Base-by-base conservation (phyloP, 2,888 invertebrate species). In the Chalcosyrphus nemorum region DNA sequence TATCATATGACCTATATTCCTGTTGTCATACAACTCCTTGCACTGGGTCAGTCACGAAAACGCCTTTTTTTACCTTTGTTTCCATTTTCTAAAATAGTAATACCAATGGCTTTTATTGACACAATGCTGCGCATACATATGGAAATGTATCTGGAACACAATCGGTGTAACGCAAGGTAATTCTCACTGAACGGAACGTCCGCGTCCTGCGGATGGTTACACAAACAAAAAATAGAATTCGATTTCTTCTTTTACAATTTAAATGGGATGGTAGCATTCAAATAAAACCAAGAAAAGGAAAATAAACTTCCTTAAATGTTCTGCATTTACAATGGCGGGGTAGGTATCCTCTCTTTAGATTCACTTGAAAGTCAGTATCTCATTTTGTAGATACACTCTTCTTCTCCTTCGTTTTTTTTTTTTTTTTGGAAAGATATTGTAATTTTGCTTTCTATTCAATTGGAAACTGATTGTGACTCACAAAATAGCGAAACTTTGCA, bases 381-480 rank as follows among this genome's bases (percentile, higher is more conserved):
- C 43, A 21, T 70, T 61, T 81, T 9, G 32, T 6, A 29, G n/a
- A n/a, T n/a, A n/a, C n/a, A n/a, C n/a, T n/a, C n/a, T n/a, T 24
- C 24, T 24, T 24, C n/a, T n/a, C n/a, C n/a, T n/a, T n/a, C 59
- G 38, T 13, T 61, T 5, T 21, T 27, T n/a, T 21, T 50, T 38
- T 54, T 35, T 66, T 68, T 57, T 78, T 61, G 32, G 13, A 27
- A 57, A 80, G 63, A 80, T 84, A 80, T 80, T 84, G 63, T 84
- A 80, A 80, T 80, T 84, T 74, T 52, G 84, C 78, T 80, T 84
- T 84, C 84, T 84, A 84, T 80, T 84, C 84, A 84, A 84, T 84
- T 80, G 84, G 84, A 84, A 84, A 84, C 84, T 84, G 84, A 84
- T 84, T 84, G 84, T 70, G 74, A 84, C 74, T 80, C 50, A 70